Evolutionary conservation across 2,888 invertebrate species (phyloP).

Genomic region (Diadromus collaris): DNA sequence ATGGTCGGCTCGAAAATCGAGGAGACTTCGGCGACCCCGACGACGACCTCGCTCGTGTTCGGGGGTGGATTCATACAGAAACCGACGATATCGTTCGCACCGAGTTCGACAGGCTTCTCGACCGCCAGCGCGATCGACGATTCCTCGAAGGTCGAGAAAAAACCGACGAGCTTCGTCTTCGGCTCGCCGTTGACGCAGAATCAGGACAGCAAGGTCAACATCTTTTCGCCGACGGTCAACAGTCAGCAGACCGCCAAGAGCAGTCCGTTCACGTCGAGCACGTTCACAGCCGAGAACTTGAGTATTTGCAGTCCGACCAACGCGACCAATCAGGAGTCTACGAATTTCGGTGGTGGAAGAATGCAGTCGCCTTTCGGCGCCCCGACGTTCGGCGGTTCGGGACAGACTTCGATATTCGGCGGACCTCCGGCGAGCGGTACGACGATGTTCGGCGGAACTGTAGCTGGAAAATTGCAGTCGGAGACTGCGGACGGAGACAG

Average conservation of each 20-base stretch:
- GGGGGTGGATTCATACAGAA: constrained; percentile 17
- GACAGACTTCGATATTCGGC: constrained; percentile 50
- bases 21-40: constrained; percentile 22
- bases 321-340: neutral
- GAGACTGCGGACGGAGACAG: constrained; percentile 16
- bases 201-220: constrained; percentile 24
- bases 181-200: neutral
- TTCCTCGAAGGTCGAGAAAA: constrained; percentile 28
- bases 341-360: constrained; percentile 20
- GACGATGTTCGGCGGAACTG: constrained; percentile 51
- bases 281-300: constrained; percentile 42
- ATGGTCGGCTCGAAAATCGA: constrained; percentile 18
- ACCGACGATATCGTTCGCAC: constrained; percentile 10
- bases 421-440: constrained; percentile 23
- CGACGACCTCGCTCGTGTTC: constrained; percentile 33
- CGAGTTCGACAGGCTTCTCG: constrained; percentile 36
- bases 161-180: constrained; percentile 39
- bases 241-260: constrained; percentile 10
- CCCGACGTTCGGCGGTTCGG: constrained; percentile 3
- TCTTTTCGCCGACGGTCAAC: constrained; percentile 7
- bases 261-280: constrained; percentile 15
- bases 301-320: constrained; percentile 49
- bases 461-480: constrained; percentile 19
- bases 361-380: constrained; percentile 44
- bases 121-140: constrained; percentile 20